A percentile compares a stretch with the other conserved stretches of the same genome.
Evolutionary conservation across 35 echinoderm and acorn worm species (phyloP).

Genomic region (Ophioderma brevispina): DNA sequence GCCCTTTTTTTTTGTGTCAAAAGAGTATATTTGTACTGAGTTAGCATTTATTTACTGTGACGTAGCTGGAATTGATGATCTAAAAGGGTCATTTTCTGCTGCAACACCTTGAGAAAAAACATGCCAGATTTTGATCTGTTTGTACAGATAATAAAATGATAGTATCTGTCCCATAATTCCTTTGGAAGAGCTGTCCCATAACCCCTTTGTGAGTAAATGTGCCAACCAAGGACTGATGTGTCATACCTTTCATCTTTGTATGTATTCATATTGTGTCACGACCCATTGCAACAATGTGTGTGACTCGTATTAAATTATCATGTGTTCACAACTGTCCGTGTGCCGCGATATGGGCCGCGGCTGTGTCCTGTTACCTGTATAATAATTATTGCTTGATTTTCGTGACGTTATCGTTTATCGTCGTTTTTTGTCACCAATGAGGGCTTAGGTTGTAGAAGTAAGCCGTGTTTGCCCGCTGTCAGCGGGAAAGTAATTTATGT

Average conservation of each 20-base stretch:
- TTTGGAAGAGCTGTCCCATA: neutral
- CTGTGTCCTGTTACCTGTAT: neutral
- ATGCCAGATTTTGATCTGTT: neutral
- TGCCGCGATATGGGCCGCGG: neutral
- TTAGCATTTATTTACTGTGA: too few species aligned
- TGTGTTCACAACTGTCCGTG: neutral
- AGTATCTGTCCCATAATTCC: neutral
- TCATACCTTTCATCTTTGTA: neutral
- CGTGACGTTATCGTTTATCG: neutral
- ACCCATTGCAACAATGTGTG: neutral
- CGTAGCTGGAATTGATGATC: too few species aligned
- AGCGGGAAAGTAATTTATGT: too few species aligned
- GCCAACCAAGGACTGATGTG: constrained; percentile 8
- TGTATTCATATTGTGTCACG: constrained; percentile 5
- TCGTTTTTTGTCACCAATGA: neutral
- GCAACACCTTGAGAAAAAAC: too few species aligned
- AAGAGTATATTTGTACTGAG: too few species aligned
- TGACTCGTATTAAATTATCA: neutral
- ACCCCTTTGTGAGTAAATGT: neutral
- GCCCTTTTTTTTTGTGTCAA: neutral
- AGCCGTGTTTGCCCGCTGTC: neutral
- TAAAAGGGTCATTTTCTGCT: too few species aligned
- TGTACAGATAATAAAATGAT: neutral
- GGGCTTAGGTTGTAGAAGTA: neutral
- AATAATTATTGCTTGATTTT: neutral